Evolutionary conservation across 92 coral and sea anemone species (phyloP).

Genomic region (Virgularia gustaviana): DNA sequence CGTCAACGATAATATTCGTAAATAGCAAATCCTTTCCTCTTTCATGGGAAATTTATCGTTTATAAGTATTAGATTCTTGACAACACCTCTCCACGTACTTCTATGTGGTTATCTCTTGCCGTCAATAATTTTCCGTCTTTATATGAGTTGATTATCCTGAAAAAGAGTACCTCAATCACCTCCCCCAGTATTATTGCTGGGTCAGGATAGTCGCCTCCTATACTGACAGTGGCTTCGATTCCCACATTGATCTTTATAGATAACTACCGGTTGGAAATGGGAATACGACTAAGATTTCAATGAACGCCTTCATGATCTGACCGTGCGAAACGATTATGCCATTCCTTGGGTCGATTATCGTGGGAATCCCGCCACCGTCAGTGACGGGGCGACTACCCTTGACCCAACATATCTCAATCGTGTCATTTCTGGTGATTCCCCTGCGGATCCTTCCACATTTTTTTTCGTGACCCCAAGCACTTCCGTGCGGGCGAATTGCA

Average conservation of each 20-base stretch:
- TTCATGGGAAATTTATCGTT: too few species aligned
- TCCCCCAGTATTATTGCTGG: slow-evolving; percentile 5
- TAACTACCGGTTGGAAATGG: neutral
- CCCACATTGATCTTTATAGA: neutral
- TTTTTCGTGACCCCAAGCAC: too few species aligned
- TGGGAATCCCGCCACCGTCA: slow-evolving; percentile 2
- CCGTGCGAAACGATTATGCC: neutral
- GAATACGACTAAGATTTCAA: neutral
- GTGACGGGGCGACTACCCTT: neutral
- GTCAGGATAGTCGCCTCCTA: slow-evolving; percentile 13
- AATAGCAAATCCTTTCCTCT: too few species aligned
- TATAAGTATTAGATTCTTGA: too few species aligned
- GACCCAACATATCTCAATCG: neutral
- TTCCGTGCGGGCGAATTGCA: too few species aligned
- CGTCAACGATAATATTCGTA: too few species aligned
- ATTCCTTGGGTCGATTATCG: slow-evolving; percentile 5
- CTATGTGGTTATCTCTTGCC: too few species aligned
- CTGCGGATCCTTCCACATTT: neutral
- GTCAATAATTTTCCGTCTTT: too few species aligned
- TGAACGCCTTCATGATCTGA: neutral
- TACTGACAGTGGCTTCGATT: slow-evolving; percentile 1
- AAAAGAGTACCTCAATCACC: slow-evolving; percentile 6
- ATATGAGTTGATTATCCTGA: neutral
- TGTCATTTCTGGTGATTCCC: neutral
- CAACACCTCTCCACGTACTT: too few species aligned